phyloP scores from a whole-genome alignment of 2,797 vertebrate genomes.

The Crossoptilon crossoptilon region DNA sequence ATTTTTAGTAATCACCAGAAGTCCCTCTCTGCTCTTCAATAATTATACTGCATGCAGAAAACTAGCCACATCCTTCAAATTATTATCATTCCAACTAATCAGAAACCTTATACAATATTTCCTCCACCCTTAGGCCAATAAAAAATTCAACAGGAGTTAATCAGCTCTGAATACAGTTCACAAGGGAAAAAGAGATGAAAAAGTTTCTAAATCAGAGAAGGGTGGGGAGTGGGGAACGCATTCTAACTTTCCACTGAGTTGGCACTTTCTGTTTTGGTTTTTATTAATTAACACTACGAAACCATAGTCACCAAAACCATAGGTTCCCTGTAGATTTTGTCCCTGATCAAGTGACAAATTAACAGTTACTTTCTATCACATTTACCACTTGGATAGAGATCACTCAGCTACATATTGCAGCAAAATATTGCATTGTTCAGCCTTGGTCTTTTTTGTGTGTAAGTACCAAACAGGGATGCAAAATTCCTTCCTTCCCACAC shows the following conservation, averaged over 20 bases:
- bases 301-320: not conserved
- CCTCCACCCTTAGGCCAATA: not conserved
- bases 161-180: not conserved
- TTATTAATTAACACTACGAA: constrained; percentile 8
- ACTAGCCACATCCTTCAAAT: not conserved
- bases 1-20: not conserved
- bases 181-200: not conserved
- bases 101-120: constrained; percentile 31
- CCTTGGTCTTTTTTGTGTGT: not conserved
- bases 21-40: not conserved
- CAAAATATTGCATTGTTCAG: not conserved
- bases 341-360: not conserved
- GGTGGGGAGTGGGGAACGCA: not conserved
- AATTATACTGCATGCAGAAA: not conserved
- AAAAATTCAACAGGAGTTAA: not conserved
- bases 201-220: not conserved
- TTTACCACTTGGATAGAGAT: not conserved
- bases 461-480: not conserved
- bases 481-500: not conserved
- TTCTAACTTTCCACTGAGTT: not conserved
- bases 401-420: not conserved
- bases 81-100: not conserved
- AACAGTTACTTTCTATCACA: not conserved
- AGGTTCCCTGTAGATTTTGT: not conserved
- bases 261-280: not conserved